Percentiles rank a stretch among this genome's conserved stretches.
Evolutionary conservation across 2,113 vertebrate genomes (phyloP).

Genomic region (Bufo gargarizans): DNA sequence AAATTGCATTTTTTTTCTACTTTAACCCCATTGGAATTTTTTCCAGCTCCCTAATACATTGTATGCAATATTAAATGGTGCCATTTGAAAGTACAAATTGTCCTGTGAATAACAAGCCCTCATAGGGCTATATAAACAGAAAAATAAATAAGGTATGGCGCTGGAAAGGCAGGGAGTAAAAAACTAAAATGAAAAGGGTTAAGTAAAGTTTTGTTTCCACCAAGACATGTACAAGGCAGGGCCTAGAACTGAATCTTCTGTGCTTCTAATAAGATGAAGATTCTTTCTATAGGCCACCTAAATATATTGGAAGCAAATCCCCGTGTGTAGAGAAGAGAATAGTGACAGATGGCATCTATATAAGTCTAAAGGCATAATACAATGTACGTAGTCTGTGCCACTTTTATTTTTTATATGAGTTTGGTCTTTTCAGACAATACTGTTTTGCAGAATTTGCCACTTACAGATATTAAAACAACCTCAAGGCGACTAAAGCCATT

Average conservation of each 20-base stretch:
- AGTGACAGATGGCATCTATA: background rate
- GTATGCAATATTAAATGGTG: too few species aligned
- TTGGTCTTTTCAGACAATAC: background rate
- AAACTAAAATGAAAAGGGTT: too few species aligned
- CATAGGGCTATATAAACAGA: too few species aligned
- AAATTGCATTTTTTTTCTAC: too few species aligned
- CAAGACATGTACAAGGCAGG: background rate
- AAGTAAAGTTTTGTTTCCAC: too few species aligned
- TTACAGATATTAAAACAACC: constrained; percentile 31
- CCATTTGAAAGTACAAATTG: too few species aligned
- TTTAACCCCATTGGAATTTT: too few species aligned
- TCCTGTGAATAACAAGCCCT: too few species aligned
- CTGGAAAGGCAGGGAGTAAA: too few species aligned
- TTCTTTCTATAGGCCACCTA: background rate
- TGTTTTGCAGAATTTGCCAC: constrained; percentile 36
- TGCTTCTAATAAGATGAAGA: background rate
- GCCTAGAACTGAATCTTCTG: background rate
- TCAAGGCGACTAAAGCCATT: constrained; percentile 40
- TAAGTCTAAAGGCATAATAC: background rate
- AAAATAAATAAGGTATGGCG: too few species aligned
- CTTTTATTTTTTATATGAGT: background rate
- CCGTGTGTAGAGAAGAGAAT: background rate
- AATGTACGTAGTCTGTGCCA: background rate
- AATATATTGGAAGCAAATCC: background rate
- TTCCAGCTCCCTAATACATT: too few species aligned